A percentile compares a stretch with the other conserved stretches of the same genome.
phyloP scores from a whole-genome alignment of 1,140 invertebrate genomes.

The Caenorhabditis remanei region DNA sequence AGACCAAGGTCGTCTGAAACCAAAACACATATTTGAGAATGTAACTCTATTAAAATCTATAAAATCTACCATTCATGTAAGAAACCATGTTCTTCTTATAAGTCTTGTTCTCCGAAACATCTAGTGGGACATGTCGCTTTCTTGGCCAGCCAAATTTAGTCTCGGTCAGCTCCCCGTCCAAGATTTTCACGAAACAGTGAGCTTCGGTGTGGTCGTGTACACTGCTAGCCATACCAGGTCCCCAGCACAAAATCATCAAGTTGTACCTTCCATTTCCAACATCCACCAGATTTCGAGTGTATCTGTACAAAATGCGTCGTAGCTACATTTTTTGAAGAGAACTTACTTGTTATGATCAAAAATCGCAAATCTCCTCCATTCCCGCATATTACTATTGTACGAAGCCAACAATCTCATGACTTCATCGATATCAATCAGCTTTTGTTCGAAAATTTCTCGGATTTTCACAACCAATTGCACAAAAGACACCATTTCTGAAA shows the following conservation, averaged over 20 bases:
- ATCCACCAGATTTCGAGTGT: constrained; percentile 93
- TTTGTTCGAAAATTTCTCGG: constrained; percentile 69
- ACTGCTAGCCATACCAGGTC: constrained; percentile 85
- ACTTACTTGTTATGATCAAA: constrained; percentile 74
- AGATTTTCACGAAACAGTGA: constrained; percentile 94
- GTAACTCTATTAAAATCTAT: constrained; percentile 77
- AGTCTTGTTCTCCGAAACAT: constrained; percentile 82
- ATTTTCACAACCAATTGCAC: constrained; percentile 65
- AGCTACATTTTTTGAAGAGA: neutral
- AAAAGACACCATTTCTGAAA: neutral
- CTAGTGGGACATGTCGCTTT: constrained; percentile 76
- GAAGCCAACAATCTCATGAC: constrained; percentile 68
- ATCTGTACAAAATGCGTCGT: constrained; percentile 81
- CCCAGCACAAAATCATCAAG: constrained; percentile 96
- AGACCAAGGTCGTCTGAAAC: constrained; percentile 88
- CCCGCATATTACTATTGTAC: constrained; percentile 71
- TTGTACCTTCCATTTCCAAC: constrained; percentile 97
- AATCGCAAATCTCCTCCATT: constrained; percentile 73
- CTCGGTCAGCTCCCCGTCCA: constrained; percentile 81
- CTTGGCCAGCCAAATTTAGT: constrained; percentile 85
- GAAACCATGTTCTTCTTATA: constrained; percentile 86
- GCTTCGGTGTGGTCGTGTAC: constrained; percentile 96
- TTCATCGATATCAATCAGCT: constrained; percentile 74
- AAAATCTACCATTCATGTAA: constrained; percentile 90
- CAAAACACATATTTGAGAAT: constrained; percentile 61